Evolutionary conservation across 2,888 invertebrate genomes (phyloP), one percentile per base, ranked within the genome.

Genomic region (Fragum whitleyi): DNA sequence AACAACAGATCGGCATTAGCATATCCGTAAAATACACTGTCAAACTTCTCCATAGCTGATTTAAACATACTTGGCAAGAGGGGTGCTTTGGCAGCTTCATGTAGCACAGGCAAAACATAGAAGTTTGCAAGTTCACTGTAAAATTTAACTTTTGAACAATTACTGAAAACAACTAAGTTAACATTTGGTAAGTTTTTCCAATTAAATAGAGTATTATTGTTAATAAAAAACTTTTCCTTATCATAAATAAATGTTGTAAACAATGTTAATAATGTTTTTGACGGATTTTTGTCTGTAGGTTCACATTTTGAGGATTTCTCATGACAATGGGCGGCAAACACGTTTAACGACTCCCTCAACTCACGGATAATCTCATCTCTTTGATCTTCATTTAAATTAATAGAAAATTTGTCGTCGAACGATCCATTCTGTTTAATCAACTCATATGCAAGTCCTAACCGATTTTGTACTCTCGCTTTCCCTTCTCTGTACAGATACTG

Each of bases 191-290:
- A 32, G 5, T 53, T 77, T 39, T 47, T 77, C 85, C 81, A 85
- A 51, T 85, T 85, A 32, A 70, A 67, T 47, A 85, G 53, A 14
- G 85, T 85, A 28, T 72, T 82, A 32, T 82, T 82, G 59, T 85
- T 85, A 16, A 85, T 39, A 70, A 36, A 67, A 55, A 85, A 76
- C 69, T 85, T 85, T 3, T 85, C 80, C 47, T 82, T 39, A 62
- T 85, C 85, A 74, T 80, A 82, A 1, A 76, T 51, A 79, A 79
- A 85, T 11, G 85, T 85, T 51, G 85, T 85, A 53, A 85, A 85
- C 36, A 85, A 51, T 2, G 85, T 82, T 11, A 85, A 59, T n/a
- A 85, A 39, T 32, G n/a, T 61, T 32, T 47, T 14, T 5, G 29
- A 21, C 9, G 36, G 1, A 36, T 16, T n/a, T 29, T 68, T 23